Base-by-base conservation (phyloP, 2,113 vertebrate species). In the Emydura subglobosa region DNA sequence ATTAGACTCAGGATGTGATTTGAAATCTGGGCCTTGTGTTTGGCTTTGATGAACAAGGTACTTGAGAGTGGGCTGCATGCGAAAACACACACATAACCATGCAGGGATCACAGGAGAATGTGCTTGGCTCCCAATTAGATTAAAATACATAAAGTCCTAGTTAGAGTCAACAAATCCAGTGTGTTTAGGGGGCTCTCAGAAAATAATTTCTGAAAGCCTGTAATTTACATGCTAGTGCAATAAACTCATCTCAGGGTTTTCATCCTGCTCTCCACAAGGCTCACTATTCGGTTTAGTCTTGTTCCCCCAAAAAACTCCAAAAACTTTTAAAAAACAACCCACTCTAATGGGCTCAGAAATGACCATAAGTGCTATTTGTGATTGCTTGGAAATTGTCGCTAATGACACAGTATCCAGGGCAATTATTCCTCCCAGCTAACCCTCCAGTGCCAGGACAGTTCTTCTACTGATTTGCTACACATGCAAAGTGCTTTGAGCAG, bases 211-310 rank as follows among this genome's bases (percentile, higher is more conserved):
- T 82, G 95, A 97, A 98, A 98, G 96, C 78, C 97, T 98, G 92
- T 94, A 97, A 97, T 98, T 97, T 97, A 90, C 16, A 81, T 89
- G 88, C 94, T 97, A 97, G 97, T 96, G 91, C 93, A 97, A 96
- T 92, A 95, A 97, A 92, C 91, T 97, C 95, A 85, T 97, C 96
- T 65, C 25, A 57, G 95, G 94, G 91, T 92, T 98, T 97, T 93
- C 92, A 95, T 54, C 24, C 57, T 49, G 51, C 50, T 84, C 88
- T 88, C 78, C 96, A 91, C 84, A 61, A 44, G 76, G 95, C 92
- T 94, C 92, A 57, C 59, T 91, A 90, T 95, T 96, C 91, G 86
- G 82, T 61, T 83, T 79, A 95, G 81, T 85, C 55, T 91, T 49
- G 53, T 86, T 84, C 31, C 91, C 93, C 91, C 93, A 96, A 95